These are phyloP conservation scores for Gonatopus flavifemur DNA, from an alignment of 1,140 invertebrate species.

Conservation along the genomic window DNA sequence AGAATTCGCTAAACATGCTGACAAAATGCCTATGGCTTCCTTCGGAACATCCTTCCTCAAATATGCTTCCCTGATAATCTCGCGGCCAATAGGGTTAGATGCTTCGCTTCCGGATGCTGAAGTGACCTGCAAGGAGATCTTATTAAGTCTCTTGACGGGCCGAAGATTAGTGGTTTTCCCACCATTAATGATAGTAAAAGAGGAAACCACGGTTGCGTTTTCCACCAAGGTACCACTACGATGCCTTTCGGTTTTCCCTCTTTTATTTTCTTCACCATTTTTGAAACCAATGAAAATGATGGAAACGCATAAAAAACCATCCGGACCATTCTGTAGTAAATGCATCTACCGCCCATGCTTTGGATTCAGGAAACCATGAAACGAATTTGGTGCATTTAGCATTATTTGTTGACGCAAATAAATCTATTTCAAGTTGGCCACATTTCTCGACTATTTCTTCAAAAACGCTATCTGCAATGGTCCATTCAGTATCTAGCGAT, in stretches of 20 bases:
- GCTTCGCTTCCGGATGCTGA: neutral
- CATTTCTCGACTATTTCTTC: neutral
- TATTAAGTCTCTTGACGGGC: neutral
- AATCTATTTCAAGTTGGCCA: neutral
- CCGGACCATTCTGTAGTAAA: neutral
- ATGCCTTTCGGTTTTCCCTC: neutral
- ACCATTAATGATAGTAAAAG: neutral
- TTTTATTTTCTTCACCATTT: neutral
- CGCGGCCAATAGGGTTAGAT: slow-evolving; percentile 5
- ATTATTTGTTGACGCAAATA: neutral
- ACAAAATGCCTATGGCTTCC: neutral
- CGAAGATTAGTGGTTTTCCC: neutral
- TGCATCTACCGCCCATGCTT: neutral
- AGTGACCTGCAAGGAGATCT: neutral
- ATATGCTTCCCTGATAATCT: slow-evolving; percentile 7
- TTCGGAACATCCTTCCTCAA: slow-evolving; percentile 4
- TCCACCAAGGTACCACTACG: neutral
- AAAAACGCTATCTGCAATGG: neutral
- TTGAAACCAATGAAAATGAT: neutral
- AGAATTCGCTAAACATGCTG: neutral
- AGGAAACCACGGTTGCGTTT: neutral
- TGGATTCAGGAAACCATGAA: neutral
- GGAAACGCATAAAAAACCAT: neutral
- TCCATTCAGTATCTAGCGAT: neutral
- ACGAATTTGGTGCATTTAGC: neutral